These are phyloP conservation scores for Belonocnema kinseyi DNA, from an alignment of 1,140 invertebrate species.

Conservation along the genomic window DNA sequence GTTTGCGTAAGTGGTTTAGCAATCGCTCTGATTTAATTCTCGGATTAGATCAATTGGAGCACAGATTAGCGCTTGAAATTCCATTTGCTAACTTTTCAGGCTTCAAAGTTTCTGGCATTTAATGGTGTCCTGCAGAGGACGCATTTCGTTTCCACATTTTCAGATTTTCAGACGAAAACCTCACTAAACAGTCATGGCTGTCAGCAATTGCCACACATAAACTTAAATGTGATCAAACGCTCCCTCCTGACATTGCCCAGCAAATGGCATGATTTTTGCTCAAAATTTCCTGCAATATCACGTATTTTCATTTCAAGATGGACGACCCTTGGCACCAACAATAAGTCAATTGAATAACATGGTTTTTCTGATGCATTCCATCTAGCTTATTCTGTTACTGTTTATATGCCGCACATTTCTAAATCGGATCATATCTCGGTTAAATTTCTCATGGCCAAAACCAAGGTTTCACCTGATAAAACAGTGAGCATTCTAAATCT, in stretches of 20 bases:
- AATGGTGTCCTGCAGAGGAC: too few relatives aligned
- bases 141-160: too few relatives aligned
- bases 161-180: too few relatives aligned
- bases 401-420: conserved; percentile 38
- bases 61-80: too few relatives aligned
- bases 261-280: background rate
- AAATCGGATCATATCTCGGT: background rate
- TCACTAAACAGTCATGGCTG: conserved; percentile 3
- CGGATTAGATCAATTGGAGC: too few relatives aligned
- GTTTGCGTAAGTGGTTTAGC: too few relatives aligned
- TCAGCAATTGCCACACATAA: background rate
- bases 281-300: conserved; percentile 24
- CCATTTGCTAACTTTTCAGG: too few relatives aligned
- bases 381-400: conserved; percentile 37
- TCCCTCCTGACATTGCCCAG: too few relatives aligned
- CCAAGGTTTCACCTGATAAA: conserved; percentile 47
- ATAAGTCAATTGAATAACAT: conserved; percentile 37
- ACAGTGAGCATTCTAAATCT: conserved; percentile 53
- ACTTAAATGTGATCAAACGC: too few relatives aligned
- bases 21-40: too few relatives aligned
- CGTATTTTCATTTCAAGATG: background rate
- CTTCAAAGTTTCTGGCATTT: too few relatives aligned
- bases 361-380: conserved; percentile 48
- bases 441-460: conserved; percentile 43
- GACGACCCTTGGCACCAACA: background rate